phyloP scores from a whole-genome alignment of 2,888 invertebrate species.

The Leptinotarsa juncta region DNA sequence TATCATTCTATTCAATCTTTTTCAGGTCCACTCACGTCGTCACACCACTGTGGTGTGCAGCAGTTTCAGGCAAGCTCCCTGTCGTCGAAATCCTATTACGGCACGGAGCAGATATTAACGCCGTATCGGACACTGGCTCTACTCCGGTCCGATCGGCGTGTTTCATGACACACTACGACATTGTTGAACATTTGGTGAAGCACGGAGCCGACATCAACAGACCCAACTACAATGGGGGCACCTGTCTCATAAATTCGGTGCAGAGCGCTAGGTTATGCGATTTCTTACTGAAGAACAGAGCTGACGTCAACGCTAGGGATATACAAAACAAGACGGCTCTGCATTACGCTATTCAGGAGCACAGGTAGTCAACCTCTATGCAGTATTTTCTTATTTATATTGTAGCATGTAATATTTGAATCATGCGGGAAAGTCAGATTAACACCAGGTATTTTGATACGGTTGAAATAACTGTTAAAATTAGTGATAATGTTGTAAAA shows the following conservation, averaged over 20 bases:
- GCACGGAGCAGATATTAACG: conserved; percentile 87
- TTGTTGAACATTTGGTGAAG: conserved; percentile 80
- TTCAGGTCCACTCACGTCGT: conserved; percentile 79
- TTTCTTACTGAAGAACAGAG: conserved; percentile 83
- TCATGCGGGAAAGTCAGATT: too few species aligned
- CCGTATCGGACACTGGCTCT: conserved; percentile 87
- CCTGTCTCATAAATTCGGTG: conserved; percentile 93
- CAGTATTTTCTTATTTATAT: too few species aligned
- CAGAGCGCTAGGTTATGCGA: conserved; percentile 86
- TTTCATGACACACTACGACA: conserved; percentile 89
- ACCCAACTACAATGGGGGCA: conserved; percentile 92
- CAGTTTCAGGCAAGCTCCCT: conserved; percentile 83
- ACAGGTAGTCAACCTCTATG: conserved; percentile 65
- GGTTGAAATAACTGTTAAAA: too few species aligned
- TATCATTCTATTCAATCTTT: not conserved
- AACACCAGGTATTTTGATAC: too few species aligned
- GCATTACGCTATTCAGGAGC: conserved; percentile 92
- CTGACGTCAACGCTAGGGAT: conserved; percentile 87
- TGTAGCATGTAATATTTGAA: too few species aligned
- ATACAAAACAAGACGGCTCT: conserved; percentile 91
- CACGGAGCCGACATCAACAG: conserved; percentile 86
- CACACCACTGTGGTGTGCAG: conserved; percentile 93
- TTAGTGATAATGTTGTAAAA: too few species aligned
- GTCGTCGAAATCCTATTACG: conserved; percentile 83
- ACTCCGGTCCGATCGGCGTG: conserved; percentile 92